Base-by-base conservation (phyloP, 2,113 vertebrate species). In the Glaucomys volans region DNA sequence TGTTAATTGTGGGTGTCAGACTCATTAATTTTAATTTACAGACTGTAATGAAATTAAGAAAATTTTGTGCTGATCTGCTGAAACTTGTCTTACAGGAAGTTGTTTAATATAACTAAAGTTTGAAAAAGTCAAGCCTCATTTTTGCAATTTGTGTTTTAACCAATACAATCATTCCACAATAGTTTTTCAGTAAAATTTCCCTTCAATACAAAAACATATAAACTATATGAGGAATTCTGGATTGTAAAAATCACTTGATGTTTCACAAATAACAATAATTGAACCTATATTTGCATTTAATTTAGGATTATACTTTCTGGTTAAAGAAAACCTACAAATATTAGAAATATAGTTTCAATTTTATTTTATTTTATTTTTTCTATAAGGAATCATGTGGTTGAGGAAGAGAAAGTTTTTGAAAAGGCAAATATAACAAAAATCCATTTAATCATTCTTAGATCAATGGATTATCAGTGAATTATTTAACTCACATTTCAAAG, bases 21-120 rank as follows among this genome's bases (percentile, higher is more conserved):
- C 98, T 99, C 99, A 99, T 99, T 99, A 99, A 99, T 99, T 99
- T 99, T 99, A 99, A 99, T 99, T 99, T 99, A 99, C 99, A 99
- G 99, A 99, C 98, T 99, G 99, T 99, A 99, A 99, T 99, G 99
- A 99, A 99, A 99, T 99, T 99, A 99, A 99, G 99, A 99, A 99
- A 99, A 99, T 99, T 99, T 99, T 99, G 99, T 99, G 99, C 99
- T 99, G 99, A 99, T 99, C 99, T 99, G 99, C 99, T 99, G 99
- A 99, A 99, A 99, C 99, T 99, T 99, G 99, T 99, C 97, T 99
- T 98, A 98, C 75, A 98, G 97, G 98, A 99, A 99, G 98, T 99
- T 98, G 98, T 97, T 99, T 98, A 98, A 98, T 97, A 98, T 98
- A 98, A 98, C 98, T 98, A 96, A 98, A 99, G 98, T 98, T 99